phyloP scores from a whole-genome alignment of 2,113 vertebrate species.

The Dryoscopus gambensis region DNA sequence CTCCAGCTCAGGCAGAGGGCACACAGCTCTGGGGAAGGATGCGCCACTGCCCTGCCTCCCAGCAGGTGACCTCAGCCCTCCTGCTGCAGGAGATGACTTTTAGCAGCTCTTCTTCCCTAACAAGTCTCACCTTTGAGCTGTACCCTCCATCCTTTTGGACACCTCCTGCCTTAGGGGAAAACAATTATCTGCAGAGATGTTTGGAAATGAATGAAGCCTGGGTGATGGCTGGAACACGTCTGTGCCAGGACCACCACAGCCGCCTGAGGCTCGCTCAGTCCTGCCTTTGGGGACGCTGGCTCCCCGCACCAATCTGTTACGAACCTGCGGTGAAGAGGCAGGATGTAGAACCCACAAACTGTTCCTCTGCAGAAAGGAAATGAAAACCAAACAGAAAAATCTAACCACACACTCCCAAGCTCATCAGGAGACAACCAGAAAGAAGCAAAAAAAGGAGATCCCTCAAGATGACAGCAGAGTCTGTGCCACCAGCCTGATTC shows the following conservation, averaged over 20 bases:
- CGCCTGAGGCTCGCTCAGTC: neutral
- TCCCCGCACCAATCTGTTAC: neutral
- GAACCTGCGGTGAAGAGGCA: neutral
- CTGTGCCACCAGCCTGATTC: neutral
- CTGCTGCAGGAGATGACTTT: neutral
- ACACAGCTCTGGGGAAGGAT: neutral
- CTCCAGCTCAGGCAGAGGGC: neutral
- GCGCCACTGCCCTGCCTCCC: neutral
- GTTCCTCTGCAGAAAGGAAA: constrained; percentile 46
- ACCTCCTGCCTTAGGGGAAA: neutral
- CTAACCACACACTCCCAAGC: neutral
- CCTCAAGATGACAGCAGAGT: neutral
- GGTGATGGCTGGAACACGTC: neutral
- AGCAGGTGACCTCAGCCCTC: neutral
- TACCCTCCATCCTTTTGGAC: neutral
- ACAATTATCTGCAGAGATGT: neutral
- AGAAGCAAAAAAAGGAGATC: neutral
- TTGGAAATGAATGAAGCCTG: neutral
- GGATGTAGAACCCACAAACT: constrained; percentile 50
- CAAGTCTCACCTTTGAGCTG: neutral
- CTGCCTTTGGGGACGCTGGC: neutral
- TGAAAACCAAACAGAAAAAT: constrained; percentile 43
- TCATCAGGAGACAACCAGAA: neutral
- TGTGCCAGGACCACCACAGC: neutral
- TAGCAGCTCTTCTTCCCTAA: neutral